Conservation (phyloP, 2,797 vertebrate species). For the Pangasius krempfi region DNA sequence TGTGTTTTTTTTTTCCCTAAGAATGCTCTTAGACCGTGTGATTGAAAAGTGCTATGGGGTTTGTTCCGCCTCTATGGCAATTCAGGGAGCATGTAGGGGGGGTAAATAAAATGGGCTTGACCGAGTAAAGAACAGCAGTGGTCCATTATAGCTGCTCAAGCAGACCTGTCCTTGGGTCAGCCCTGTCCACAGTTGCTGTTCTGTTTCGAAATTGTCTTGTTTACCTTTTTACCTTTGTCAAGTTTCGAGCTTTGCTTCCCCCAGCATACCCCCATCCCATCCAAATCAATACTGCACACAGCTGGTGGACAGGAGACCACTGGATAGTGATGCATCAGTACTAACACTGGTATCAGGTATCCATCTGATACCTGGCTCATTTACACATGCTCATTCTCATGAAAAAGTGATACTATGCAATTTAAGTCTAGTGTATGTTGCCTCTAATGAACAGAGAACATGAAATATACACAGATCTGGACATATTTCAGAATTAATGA, state of each 20-base stretch:
- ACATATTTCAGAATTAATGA: background rate
- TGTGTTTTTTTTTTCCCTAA: slow-evolving; percentile 3
- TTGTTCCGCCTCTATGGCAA: slow-evolving; percentile 30
- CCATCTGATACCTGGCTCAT: background rate
- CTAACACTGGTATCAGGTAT: background rate
- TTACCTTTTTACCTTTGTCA: slow-evolving; percentile 68
- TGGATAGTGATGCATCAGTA: background rate
- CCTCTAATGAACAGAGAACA: background rate
- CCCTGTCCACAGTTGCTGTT: slow-evolving; percentile 58
- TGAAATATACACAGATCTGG: background rate
- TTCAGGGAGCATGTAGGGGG: slow-evolving; percentile 22
- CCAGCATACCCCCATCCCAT: slow-evolving; percentile 48
- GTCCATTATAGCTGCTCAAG: slow-evolving; percentile 27
- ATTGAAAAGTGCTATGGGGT: slow-evolving; percentile 43
- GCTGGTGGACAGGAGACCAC: background rate
- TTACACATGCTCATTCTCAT: background rate
- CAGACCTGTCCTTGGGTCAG: background rate
- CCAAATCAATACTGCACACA: slow-evolving; percentile 6
- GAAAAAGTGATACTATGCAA: background rate
- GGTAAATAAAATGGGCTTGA: slow-evolving; percentile 40
- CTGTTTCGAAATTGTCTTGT: slow-evolving; percentile 63
- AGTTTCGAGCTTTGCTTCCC: slow-evolving; percentile 65
- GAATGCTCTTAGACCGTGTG: slow-evolving; percentile 27
- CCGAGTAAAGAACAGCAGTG: slow-evolving; percentile 31
- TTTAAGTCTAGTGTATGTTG: background rate